phyloP scores from a whole-genome alignment of 2,113 vertebrate genomes.

The Taurulus bubalis region DNA sequence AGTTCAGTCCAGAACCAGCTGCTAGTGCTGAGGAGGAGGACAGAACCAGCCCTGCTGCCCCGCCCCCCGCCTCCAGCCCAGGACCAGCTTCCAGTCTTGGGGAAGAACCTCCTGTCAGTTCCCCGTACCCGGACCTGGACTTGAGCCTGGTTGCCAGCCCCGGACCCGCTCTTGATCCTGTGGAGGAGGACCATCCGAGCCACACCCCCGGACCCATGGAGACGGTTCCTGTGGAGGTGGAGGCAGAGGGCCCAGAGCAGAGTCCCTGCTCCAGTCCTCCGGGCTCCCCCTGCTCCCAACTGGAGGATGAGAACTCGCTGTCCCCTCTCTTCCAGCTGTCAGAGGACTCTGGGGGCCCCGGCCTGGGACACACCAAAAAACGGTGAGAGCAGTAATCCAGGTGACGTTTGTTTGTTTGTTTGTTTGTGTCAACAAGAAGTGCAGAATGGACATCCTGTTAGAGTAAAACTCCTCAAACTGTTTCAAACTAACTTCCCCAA shows the following conservation, averaged over 20 bases:
- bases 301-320: conserved; percentile 79
- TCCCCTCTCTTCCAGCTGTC: conserved; percentile 87
- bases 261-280: conserved; percentile 62
- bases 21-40: conserved; percentile 11
- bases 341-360: conserved; percentile 87
- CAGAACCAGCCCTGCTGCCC: background rate
- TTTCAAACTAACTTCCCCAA: no score
- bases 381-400: no score
- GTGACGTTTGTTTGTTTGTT: no score
- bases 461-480: no score
- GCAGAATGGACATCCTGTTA: no score
- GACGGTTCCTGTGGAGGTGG: conserved; percentile 41
- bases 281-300: conserved; percentile 61
- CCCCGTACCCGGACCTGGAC: background rate
- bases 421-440: no score
- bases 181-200: conserved; percentile 29
- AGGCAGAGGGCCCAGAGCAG: conserved; percentile 33
- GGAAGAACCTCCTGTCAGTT: background rate
- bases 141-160: background rate
- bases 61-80: background rate
- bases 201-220: conserved; percentile 67
- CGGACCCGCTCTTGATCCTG: conserved; percentile 7
- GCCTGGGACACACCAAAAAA: conserved; percentile 89
- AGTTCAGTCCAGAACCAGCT: conserved; percentile 13
- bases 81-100: conserved; percentile 10